phyloP scores from a whole-genome alignment of 1,140 invertebrate genomes.

The Campodea augens region DNA sequence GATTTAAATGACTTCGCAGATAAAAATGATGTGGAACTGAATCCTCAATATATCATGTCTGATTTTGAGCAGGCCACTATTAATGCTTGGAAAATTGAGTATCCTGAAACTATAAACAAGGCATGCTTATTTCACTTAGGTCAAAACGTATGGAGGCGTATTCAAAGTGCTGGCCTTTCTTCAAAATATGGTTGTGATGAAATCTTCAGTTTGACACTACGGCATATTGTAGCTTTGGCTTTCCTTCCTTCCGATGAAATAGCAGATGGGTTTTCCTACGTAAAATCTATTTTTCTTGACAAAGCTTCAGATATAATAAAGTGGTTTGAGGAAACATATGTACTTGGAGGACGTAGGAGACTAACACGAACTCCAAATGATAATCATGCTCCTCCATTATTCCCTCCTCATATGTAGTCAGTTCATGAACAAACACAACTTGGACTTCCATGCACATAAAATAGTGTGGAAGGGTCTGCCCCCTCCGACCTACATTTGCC shows the following conservation, averaged over 20 bases:
- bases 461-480: too few species aligned
- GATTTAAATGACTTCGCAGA: neutral
- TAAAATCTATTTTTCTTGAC: neutral
- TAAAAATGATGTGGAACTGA: neutral
- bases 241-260: neutral
- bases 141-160: neutral
- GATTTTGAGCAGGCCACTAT: neutral
- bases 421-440: too few species aligned
- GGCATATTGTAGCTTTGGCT: neutral
- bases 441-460: too few species aligned
- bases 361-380: too few species aligned
- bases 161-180: neutral
- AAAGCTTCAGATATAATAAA: neutral
- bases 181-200: neutral
- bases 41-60: neutral
- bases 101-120: neutral
- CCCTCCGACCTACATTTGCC: too few species aligned
- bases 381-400: too few species aligned
- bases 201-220: neutral
- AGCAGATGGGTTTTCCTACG: neutral
- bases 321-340: neutral
- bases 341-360: neutral
- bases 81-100: neutral
- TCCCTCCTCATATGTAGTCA: too few species aligned
- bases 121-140: neutral